Base-by-base conservation (phyloP, 2,797 vertebrate species). In the Amazona ochrocephala region DNA sequence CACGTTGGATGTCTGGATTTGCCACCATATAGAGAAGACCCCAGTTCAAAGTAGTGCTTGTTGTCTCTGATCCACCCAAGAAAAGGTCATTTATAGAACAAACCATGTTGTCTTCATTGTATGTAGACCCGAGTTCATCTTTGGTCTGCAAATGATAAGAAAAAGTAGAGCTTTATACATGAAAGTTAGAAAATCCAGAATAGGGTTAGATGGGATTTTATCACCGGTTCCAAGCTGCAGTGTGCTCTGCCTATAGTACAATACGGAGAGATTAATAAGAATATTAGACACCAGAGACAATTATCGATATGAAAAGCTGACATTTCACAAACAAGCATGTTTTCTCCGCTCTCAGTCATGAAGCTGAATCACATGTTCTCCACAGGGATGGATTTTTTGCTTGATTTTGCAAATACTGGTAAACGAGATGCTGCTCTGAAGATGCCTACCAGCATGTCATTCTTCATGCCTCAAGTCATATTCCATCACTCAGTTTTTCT, bases 41-140 rank as follows among this genome's bases (percentile, higher is more conserved):
- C 97, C 97, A 97, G 89, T 60, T 77, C 77, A 97, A 93, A 48
- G 97, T 97, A 56, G 96, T 97, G 87, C 92, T 96, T 44, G 89
- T 92, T 58, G 96, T 97, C 76, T 97, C 95, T 2, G 95, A 97
- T 73, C 97, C 97, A 60, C 97, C 97, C 80, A 97, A 90, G 62
- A 97, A 97, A 74, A 97, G 95, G 61, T 97, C 93, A 0, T 90
- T 96, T 86, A 97, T 95, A 66, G 96, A 96, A 79, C 94, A 80
- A 84, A 95, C 74, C 96, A 97, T 91, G 73, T 97, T 97, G 20
- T 98, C 96, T 75, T 97, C 96, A 6, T 80, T 93, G 77, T 96
- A 97, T 17, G 96, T 97, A 77, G 96, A 96, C 32, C 54, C 70
- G 19, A 94, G 95, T 44, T 95, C 81, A 16, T 82, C 92, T 76